Base-by-base conservation (phyloP, 1,140 invertebrate genomes). In the Saxidomus purpurata region DNA sequence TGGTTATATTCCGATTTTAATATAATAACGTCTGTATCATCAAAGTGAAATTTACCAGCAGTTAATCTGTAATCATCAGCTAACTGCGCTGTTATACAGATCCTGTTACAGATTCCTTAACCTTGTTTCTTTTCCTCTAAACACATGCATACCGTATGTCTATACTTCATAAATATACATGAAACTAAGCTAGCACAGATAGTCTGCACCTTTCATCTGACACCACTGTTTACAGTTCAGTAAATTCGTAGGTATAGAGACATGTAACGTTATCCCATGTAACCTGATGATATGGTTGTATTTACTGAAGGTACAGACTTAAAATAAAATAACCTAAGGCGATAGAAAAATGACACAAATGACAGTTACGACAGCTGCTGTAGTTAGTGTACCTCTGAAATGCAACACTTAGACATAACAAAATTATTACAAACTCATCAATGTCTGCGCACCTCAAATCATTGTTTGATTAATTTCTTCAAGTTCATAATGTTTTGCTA, bases 141-240 rank as follows among this genome's bases (percentile, higher is more conserved):
- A 22, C n/a, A 63, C 22, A 63, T 63, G 59, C 59, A 63, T 63
- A 63, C 59, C 59, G 22, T 63, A 28, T 63, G 59, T 28, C 59
- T 63, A 28, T 28, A 55, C 59, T 63, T 4, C 25, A 63, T 63
- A 63, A 25, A 63, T 63, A n/a, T n/a, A 63, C 59, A 25, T 63
- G 59, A 28, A 63, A 63, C n/a, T 3, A 9, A 63, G 25, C 19
- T 11, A 8, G 25, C 15, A 15, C n/a, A 63, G 4, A 28, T 25
- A 28, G 59, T 28, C 59, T 63, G 59, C 25, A 63, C n/a, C 59
- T 28, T 63, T 59, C 19, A 28, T 17, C 67, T 40, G 36, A 71
- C 34, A 71, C 17, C 34, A 40, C 67, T 38, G 67, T 71, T 71
- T 71, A 71, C 67, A 71, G 34, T 71, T 71, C 34, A 71, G 34